Evolutionary conservation across 2,888 invertebrate genomes (phyloP).

Genomic region (Eupithecia pulchellata): DNA sequence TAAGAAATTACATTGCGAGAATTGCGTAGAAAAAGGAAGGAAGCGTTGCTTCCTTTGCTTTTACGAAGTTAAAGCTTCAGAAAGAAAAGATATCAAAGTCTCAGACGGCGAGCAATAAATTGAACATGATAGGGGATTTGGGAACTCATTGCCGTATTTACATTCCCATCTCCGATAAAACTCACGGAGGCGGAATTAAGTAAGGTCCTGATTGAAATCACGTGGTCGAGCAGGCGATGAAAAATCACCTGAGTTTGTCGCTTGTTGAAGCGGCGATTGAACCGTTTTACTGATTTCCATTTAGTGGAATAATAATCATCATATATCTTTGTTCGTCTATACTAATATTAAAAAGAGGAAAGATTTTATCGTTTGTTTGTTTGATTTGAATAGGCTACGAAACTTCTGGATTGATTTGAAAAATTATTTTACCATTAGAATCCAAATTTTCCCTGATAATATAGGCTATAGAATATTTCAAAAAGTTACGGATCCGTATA

Average conservation of each 20-base stretch:
- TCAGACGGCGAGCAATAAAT: slow-evolving; percentile 56
- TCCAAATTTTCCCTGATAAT: too few species aligned
- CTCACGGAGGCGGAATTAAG: slow-evolving; percentile 55
- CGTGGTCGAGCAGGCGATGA: slow-evolving; percentile 52
- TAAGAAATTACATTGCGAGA: slow-evolving; percentile 49
- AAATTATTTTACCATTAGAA: too few species aligned
- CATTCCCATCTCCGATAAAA: slow-evolving; percentile 53
- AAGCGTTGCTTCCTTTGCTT: slow-evolving; percentile 35
- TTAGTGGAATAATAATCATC: too few species aligned
- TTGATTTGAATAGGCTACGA: too few species aligned
- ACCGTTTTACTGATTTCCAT: slow-evolving; percentile 40
- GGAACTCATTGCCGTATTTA: slow-evolving; percentile 52
- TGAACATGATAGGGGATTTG: slow-evolving; percentile 51
- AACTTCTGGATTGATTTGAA: too few species aligned
- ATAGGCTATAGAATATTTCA: too few species aligned
- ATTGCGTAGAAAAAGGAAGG: slow-evolving; percentile 36
- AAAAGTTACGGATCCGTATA: too few species aligned
- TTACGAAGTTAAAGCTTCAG: slow-evolving; percentile 45
- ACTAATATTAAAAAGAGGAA: too few species aligned
- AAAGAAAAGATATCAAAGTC: slow-evolving; percentile 51
- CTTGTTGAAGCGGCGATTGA: slow-evolving; percentile 42
- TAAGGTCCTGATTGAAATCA: slow-evolving; percentile 61
- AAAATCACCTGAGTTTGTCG: slow-evolving; percentile 50
- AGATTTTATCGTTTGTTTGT: too few species aligned
- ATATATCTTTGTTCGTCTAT: too few species aligned